Evolutionary conservation across 2,797 vertebrate genomes (phyloP), one percentile per base, ranked within the genome.

Genomic region (Sebastes goodei): DNA sequence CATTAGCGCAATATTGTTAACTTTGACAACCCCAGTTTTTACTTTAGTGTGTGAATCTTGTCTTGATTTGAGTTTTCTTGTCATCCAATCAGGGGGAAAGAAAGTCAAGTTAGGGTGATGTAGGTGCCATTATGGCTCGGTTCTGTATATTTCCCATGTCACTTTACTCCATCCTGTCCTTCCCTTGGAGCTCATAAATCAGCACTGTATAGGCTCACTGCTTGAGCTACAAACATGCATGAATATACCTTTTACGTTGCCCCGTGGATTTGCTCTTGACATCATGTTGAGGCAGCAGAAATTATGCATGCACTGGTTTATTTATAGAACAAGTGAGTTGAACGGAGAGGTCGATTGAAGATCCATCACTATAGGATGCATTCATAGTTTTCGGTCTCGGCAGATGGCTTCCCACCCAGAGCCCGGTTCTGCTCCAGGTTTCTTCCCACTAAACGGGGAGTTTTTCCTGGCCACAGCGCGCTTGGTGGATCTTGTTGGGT

Each of bases 231-330:
- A 32, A 29, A 32, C 25, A 67, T 64, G 61, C 61, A 20, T 63
- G 52, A 5, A 32, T 74, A 71, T 9, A 32, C 23, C 21, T 27
- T 33, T 59, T 15, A 55, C 25, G 14, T 25, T 33, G 33, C 53
- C 32, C 12, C 12, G 15, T 30, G 33, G 49, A 38, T 57, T 73
- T 74, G 32, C 69, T 15, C 60, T 59, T 32, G 11, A 64, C 66
- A 53, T 73, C 9, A 32, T 74, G 68, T 33, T 46, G n/a, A 59
- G 5, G 74, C 42, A 4, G 25, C 72, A 81, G 32, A 77, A 62
- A 85, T 88, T 76, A 74, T 86, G 68, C 69, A 79, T 74, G 46
- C 56, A 5, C 23, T 20, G 73, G 23, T 66, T 88, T 87, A 85
- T 88, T 88, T 92, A 74, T 86, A 82, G 64, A 71, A 35, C 32